phyloP scores from a whole-genome alignment of 1,140 invertebrate genomes.

The Andricus grossulariae region DNA sequence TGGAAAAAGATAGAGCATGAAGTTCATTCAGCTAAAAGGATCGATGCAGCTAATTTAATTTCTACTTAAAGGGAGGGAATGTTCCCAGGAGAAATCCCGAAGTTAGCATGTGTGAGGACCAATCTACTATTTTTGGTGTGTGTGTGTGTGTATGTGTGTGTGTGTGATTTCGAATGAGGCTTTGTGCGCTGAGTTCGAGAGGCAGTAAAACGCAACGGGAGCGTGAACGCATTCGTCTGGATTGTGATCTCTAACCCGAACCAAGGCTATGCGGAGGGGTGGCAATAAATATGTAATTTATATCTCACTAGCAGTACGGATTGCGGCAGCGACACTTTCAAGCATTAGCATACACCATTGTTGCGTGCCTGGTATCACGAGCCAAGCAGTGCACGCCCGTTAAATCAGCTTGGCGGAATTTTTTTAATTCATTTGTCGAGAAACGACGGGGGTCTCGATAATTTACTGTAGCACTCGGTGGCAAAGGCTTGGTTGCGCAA shows the following conservation, averaged over 20 bases:
- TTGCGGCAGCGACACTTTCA: conserved; percentile 65
- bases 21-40: too few species aligned
- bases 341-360: conserved; percentile 63
- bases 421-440: too few species aligned
- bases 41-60: too few species aligned
- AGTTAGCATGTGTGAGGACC: neutral
- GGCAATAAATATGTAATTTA: conserved; percentile 66
- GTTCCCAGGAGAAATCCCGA: too few species aligned
- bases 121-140: too few species aligned
- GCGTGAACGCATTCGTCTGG: conserved; percentile 53
- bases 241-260: conserved; percentile 58
- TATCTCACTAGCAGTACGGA: conserved; percentile 59
- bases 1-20: too few species aligned
- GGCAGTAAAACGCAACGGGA: conserved; percentile 49
- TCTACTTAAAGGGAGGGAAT: too few species aligned
- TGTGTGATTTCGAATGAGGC: neutral
- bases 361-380: conserved; percentile 53
- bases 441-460: conserved; percentile 19
- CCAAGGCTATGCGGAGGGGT: conserved; percentile 44
- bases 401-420: too few species aligned
- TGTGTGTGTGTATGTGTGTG: too few species aligned
- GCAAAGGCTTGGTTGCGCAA: neutral
- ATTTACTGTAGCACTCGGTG: conserved; percentile 15
- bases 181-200: neutral
- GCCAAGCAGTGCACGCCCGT: neutral